Base-by-base conservation (phyloP, 2,888 invertebrate species). In the Orgyia antiqua region DNA sequence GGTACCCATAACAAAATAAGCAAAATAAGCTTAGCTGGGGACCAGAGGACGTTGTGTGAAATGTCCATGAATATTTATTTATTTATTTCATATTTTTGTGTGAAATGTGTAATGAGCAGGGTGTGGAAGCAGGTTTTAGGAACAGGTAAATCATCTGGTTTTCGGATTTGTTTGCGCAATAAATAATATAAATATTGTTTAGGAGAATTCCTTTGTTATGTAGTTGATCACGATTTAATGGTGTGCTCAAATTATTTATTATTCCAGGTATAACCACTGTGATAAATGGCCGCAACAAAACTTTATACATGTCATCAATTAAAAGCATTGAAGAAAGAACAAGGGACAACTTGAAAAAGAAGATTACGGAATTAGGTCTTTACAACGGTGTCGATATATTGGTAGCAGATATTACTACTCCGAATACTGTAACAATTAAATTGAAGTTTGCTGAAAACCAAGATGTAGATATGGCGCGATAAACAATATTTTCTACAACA, bases 301-400 rank as follows among this genome's bases (percentile, higher is more conserved):
- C 98, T 0, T 86, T 99, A 7, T 99, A 98, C 68, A 96, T 99
- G 91, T 92, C 95, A 13, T 93, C 93, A 8, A 93, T 99, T 10
- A 91, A 94, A 43, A 96, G 96, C 50, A 96, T 99, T 57, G 97
- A 97, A 74, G 94, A 94, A 60, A 89, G 90, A 51, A 98, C 98
- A 0, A 89, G 93, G 51, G 90, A 90, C 28, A 99, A 99, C 86
- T 88, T 99, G 42, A 93, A 92, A 52, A 95, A 94, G 82, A 93
- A 94, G 34, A 76, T 99, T 29, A 87, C 88, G 39, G 98, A 99
- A 51, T 86, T 99, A 34, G 96, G 94, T 2, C 78, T 99, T 10
- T 88, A 75, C 35, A 92, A 97, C 74, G 97, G 96, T 0, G 93
- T 92, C 31, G 94, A 96, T 65, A 87, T 99, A 31, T 89, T 95